A percentile compares a stretch with the other conserved stretches of the same genome.
Conservation (phyloP, 2,888 invertebrate genomes). For the Zygaena filipendulae region DNA sequence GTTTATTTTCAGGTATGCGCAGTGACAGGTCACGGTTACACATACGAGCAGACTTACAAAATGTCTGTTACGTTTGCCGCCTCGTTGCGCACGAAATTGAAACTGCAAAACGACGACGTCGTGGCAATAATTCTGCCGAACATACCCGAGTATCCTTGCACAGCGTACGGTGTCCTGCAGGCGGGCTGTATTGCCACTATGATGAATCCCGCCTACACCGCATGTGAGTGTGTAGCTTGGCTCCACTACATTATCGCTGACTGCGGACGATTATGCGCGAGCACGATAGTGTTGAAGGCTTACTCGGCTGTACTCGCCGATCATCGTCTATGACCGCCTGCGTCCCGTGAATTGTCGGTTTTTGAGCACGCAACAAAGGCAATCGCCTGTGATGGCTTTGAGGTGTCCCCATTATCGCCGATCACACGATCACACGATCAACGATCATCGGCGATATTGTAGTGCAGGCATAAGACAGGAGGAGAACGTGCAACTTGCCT, state of each 20-base stretch:
- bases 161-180: conserved; percentile 72
- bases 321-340: too few species aligned
- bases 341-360: too few species aligned
- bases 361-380: background rate
- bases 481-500: too few species aligned
- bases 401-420: too few species aligned
- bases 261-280: too few species aligned
- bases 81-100: conserved; percentile 72
- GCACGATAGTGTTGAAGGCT: too few species aligned
- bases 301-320: too few species aligned
- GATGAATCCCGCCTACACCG: conserved; percentile 72
- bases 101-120: conserved; percentile 72
- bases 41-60: conserved; percentile 73
- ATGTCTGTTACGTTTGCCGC: conserved; percentile 72
- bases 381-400: background rate
- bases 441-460: too few species aligned
- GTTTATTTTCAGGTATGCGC: conserved; percentile 72
- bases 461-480: too few species aligned
- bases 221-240: conserved; percentile 27
- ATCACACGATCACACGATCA: too few species aligned
- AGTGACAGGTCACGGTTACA: conserved; percentile 77
- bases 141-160: conserved; percentile 77
- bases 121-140: conserved; percentile 80
- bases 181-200: conserved; percentile 77
- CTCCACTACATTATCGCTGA: background rate